Evolutionary conservation across 2,797 vertebrate genomes (phyloP), one percentile per base, ranked within the genome.

Genomic region (Gastrophryne carolinensis): DNA sequence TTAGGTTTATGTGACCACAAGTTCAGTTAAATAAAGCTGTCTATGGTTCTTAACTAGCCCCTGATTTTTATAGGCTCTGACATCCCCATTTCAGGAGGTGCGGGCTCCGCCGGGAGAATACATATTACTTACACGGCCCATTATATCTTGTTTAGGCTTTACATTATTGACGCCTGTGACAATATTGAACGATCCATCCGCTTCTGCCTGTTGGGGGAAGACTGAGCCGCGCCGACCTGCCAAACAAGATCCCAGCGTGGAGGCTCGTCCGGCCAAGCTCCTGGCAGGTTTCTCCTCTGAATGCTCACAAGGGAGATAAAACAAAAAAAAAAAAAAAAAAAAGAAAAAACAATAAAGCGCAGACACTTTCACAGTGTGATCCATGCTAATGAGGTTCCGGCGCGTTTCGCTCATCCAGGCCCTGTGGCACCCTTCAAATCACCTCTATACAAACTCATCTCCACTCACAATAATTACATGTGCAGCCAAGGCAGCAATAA

Each of bases 331-430:
- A 34, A 66, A 52, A 12, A 4, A 9, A 49, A 53, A 29, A 44
- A 27, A 24, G 58, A 23, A 66, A 30, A 49, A 30, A 39, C 68
- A 61, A 24, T 26, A 24, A 19, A 13, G 3, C 50, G 41, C 64
- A 8, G 30, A 10, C 32, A n/a, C 35, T 32, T 49, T 15, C 56
- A 17, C 41, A 56, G 21, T 29, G 34, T 41, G 60, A 73, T 63
- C 49, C 50, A 56, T 73, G 72, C 72, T 73, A 73, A 73, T 73
- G 72, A 73, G 72, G 34, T 34, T 23, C 34, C 35, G n/a, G 11
- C 24, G 58, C 32, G 17, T 3, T 63, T 21, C 61, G 26, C 32
- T 63, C 35, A 17, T 26, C 15, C 32, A 27, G 30, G 71, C 26
- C 60, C 60, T 65, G 58, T 19, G 23, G 17, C 50, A 61, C 12